Conservation (phyloP, 2,113 vertebrate genomes). For the Kobus ellipsiprymnus region DNA sequence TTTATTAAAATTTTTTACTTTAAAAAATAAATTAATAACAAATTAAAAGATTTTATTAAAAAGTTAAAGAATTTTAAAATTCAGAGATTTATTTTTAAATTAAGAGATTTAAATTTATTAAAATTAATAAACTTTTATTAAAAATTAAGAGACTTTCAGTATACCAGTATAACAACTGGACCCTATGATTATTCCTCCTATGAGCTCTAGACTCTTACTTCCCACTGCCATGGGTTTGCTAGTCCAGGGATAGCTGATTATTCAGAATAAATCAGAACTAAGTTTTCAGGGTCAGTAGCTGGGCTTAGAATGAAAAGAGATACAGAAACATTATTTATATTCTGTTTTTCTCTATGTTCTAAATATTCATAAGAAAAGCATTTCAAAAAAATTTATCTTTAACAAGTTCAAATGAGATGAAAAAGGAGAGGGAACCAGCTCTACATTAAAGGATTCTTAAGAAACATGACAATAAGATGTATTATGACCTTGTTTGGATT, state of each 20-base stretch:
- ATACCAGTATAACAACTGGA: background rate
- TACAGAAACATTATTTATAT: background rate
- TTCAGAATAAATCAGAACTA: background rate
- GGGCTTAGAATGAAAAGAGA: background rate
- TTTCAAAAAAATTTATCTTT: background rate
- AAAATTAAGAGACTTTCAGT: background rate
- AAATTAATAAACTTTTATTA: background rate
- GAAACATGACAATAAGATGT: background rate
- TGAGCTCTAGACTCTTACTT: background rate
- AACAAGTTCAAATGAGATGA: background rate
- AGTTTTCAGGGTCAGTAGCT: background rate
- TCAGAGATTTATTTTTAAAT: background rate
- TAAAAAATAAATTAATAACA: background rate
- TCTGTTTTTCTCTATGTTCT: constrained; percentile 1
- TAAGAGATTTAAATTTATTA: background rate
- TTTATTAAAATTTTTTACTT: background rate
- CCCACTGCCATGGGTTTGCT: background rate
- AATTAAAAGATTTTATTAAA: background rate
- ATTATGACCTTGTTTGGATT: constrained; percentile 7
- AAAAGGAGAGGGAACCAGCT: background rate
- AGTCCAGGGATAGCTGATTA: background rate
- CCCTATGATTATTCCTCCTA: background rate
- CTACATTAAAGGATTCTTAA: background rate
- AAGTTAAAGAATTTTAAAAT: background rate
- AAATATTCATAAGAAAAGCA: background rate